Percentiles rank a stretch among this genome's conserved stretches.
Conservation (phyloP, 2,113 vertebrate genomes). For the Istiophorus platypterus region DNA sequence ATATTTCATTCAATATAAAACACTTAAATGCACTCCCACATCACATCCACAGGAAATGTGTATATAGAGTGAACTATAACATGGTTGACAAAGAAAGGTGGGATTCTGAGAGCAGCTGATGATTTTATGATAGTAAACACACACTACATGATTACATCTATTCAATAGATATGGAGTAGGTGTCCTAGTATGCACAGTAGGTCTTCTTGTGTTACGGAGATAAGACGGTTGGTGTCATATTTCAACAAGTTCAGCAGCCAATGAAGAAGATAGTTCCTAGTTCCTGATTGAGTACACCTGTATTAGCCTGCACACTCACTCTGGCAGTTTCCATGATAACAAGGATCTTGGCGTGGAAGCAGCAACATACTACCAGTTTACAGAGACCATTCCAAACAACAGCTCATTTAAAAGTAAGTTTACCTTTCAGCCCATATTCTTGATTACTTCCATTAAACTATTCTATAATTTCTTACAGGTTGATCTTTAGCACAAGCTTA, state of each 20-base stretch:
- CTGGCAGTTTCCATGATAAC: conserved; percentile 70
- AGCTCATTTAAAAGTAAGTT: conserved; percentile 66
- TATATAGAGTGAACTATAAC: not conserved
- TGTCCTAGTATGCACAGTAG: conserved; percentile 34
- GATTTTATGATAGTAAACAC: conserved; percentile 31
- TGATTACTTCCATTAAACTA: not conserved
- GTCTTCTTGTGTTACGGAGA: conserved; percentile 53
- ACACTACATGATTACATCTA: conserved; percentile 13
- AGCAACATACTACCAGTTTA: conserved; percentile 61
- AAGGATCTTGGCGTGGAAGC: conserved; percentile 57
- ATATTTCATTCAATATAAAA: conserved; percentile 4
- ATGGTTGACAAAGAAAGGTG: conserved; percentile 27
- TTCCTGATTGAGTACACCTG: conserved; percentile 73
- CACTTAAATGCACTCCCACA: conserved; percentile 17
- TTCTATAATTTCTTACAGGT: not conserved
- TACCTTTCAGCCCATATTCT: not conserved
- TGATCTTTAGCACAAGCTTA: not conserved
- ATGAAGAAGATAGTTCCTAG: conserved; percentile 56
- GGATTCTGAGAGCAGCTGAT: conserved; percentile 17
- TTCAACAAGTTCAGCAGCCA: conserved; percentile 76
- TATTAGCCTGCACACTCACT: conserved; percentile 62
- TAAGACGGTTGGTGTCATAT: conserved; percentile 73
- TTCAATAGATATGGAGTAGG: conserved; percentile 14
- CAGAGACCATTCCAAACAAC: conserved; percentile 35
- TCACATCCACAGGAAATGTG: conserved; percentile 3